Evolutionary conservation across 2,888 invertebrate genomes (phyloP).

Genomic region (Lepas anatifera): DNA sequence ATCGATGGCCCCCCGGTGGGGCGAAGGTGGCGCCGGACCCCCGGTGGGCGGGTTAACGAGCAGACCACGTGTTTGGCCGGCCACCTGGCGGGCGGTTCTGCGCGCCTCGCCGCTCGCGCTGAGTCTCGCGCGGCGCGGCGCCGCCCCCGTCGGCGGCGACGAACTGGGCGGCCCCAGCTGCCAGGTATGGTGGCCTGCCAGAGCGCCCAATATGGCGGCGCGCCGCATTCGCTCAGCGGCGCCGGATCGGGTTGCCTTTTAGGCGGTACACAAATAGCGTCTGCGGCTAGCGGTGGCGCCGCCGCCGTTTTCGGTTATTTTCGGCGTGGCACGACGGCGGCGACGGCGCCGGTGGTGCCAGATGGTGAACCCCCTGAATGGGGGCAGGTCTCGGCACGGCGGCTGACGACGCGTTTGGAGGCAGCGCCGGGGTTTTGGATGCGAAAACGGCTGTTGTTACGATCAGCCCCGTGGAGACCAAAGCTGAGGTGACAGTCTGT

Average conservation of each 20-base stretch:
- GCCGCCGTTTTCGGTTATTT: neutral
- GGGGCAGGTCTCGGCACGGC: neutral
- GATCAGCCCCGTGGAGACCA: neutral
- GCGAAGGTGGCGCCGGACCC: no score
- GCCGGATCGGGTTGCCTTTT: conserved; percentile 1
- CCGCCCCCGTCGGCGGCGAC: neutral
- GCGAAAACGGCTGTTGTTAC: no score
- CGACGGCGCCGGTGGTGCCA: neutral
- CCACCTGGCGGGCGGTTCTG: no score
- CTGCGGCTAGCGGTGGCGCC: neutral
- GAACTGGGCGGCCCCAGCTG: neutral
- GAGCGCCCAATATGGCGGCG: neutral
- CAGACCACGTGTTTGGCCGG: no score
- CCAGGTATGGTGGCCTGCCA: neutral
- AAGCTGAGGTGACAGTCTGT: neutral
- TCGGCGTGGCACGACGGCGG: neutral
- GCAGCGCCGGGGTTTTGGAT: no score
- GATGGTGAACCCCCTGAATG: no score
- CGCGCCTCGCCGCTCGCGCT: neutral
- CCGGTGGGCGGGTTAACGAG: no score
- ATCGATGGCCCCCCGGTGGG: no score
- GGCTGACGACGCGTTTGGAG: neutral
- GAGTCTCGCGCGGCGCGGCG: neutral
- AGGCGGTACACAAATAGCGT: neutral
- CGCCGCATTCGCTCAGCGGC: neutral